Evolutionary conservation across 2,888 invertebrate species (phyloP).

Genomic region (Campoplex nolae): DNA sequence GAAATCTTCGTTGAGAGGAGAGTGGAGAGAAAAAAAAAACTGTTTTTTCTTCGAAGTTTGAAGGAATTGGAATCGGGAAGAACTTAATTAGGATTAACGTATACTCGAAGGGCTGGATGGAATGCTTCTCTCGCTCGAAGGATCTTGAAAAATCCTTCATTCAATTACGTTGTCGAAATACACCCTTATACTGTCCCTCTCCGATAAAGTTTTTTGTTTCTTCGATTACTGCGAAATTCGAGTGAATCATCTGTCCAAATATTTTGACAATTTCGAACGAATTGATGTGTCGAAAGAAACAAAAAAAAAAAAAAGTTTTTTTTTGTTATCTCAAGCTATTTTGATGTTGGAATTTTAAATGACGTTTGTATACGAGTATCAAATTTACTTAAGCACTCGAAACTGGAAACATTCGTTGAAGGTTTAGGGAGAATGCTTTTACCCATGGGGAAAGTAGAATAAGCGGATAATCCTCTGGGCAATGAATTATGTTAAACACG

Average conservation of each 20-base stretch:
- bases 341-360: background rate
- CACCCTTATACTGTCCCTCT: background rate
- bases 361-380: conserved; percentile 4
- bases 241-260: background rate
- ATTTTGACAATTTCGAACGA: background rate
- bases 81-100: background rate
- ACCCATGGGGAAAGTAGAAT: conserved; percentile 22
- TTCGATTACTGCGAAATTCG: background rate
- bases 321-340: background rate
- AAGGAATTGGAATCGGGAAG: background rate
- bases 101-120: background rate
- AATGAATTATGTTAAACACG: conserved; percentile 56
- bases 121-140: background rate
- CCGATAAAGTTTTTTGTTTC: background rate
- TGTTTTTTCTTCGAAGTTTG: background rate
- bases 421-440: conserved; percentile 26
- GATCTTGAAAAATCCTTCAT: background rate
- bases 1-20: background rate
- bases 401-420: conserved; percentile 6
- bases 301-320: background rate
- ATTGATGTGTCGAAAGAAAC: background rate
- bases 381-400: conserved; percentile 29
- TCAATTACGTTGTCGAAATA: background rate
- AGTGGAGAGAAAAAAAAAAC: background rate
- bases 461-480: conserved; percentile 44